phyloP scores from a whole-genome alignment of 2,797 vertebrate genomes.

The Thamnophis elegans region DNA sequence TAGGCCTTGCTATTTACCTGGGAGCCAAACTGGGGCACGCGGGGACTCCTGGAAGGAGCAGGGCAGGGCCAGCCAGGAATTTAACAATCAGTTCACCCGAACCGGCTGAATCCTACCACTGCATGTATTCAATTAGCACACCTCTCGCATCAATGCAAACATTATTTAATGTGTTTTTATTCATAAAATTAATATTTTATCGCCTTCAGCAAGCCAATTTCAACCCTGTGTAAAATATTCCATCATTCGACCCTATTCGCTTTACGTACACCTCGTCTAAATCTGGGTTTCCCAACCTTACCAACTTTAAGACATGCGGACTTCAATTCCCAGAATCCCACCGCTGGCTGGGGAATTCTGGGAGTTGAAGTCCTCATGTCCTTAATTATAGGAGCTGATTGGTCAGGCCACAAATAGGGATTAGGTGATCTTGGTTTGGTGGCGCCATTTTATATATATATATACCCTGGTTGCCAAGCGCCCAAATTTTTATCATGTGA shows the following conservation, averaged over 20 bases:
- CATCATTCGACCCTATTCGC: neutral
- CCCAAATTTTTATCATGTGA: neutral
- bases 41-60: no score
- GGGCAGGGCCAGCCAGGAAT: no score
- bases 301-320: neutral
- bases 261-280: neutral
- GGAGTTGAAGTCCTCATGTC: neutral
- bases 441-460: neutral
- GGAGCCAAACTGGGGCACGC: no score
- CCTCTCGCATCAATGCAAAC: neutral
- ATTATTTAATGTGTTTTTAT: neutral
- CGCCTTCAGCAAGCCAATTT: neutral
- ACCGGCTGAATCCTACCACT: no score
- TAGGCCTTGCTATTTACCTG: no score
- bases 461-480: neutral
- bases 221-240: neutral
- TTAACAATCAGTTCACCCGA: no score
- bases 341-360: neutral
- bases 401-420: neutral
- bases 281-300: neutral
- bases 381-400: neutral
- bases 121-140: neutral
- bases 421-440: neutral
- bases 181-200: neutral
- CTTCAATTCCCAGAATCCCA: neutral